Evolutionary conservation across 2,888 invertebrate species (phyloP), one percentile per base, ranked within the genome.

Genomic region (Megaustenia siamemsis): DNA sequence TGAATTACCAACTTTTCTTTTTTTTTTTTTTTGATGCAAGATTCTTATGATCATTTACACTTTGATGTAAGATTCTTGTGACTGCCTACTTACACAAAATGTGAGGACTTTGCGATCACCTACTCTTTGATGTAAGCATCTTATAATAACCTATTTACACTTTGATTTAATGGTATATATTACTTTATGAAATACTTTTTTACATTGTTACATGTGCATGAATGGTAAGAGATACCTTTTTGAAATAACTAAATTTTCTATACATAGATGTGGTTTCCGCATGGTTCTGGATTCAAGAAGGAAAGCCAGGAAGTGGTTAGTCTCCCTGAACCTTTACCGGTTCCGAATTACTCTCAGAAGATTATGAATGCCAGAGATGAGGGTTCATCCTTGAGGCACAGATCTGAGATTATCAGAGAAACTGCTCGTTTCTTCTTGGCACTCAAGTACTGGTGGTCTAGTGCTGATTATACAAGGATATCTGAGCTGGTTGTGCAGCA

Each of bases 361-460:
- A 84, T 87, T 28, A 21, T 84, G 60, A 68, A 82, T 38, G 87
- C 87, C 28, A 68, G 78, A n/a, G 86, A 86, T 28, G 86, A 84
- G 28, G 86, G 86, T 12, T 38, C 84, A 28, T 80, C 83, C 35
- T 75, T 84, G 45, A 77, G 84, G 8, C 86, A 86, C 28, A 75
- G 87, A 21, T 86, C 87, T n/a, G 86, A 86, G 28, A 86, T 87
- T 43, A 87, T 87, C 69, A 77, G 87, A 8, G 87, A 87, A 60
- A 87, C 87, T 32, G 87, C 87, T 0, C 75, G 87, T 12, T 87
- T 87, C 49, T 87, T 87, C 56, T 71, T 87, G 69, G 69, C 76
- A 28, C 84, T 84, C 38, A 87, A 87, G 69, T 84, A 87, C 66
- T 87, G 87, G 87, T 87, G 87, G 87, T 87, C 87, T 21, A 87